Evolutionary conservation across 2,113 vertebrate genomes (phyloP).

Genomic region (Pogonocichla stellata): DNA sequence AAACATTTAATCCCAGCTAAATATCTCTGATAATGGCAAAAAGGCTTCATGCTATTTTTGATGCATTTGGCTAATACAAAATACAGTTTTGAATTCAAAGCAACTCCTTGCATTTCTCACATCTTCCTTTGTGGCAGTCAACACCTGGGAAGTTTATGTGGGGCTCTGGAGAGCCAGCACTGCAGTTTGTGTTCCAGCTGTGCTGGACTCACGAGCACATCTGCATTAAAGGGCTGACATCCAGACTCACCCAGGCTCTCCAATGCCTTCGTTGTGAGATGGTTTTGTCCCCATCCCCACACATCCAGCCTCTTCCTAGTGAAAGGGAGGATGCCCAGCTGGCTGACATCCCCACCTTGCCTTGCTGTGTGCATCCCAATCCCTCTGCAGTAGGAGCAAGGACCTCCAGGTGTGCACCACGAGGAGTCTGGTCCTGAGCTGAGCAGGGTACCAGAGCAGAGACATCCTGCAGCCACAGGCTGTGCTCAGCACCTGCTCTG

Average conservation of each 20-base stretch:
- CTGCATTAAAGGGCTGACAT: background rate
- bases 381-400: background rate
- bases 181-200: background rate
- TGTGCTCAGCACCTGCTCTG: background rate
- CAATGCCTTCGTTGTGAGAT: background rate
- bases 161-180: background rate
- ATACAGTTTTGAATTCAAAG: constrained; percentile 5
- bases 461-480: background rate
- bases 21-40: constrained; percentile 49
- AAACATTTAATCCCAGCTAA: constrained; percentile 58
- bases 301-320: background rate
- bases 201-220: background rate
- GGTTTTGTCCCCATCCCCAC: background rate
- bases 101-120: background rate
- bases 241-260: background rate
- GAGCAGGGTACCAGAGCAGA: accelerated
- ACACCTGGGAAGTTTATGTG: background rate
- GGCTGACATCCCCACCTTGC: background rate
- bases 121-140: background rate
- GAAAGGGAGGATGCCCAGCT: background rate
- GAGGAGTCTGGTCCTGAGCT: accelerated
- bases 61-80: constrained; percentile 30
- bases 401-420: accelerated
- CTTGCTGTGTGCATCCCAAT: background rate
- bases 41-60: background rate